Conservation (phyloP, 2,797 vertebrate genomes). For the Notamacropus eugenii region DNA sequence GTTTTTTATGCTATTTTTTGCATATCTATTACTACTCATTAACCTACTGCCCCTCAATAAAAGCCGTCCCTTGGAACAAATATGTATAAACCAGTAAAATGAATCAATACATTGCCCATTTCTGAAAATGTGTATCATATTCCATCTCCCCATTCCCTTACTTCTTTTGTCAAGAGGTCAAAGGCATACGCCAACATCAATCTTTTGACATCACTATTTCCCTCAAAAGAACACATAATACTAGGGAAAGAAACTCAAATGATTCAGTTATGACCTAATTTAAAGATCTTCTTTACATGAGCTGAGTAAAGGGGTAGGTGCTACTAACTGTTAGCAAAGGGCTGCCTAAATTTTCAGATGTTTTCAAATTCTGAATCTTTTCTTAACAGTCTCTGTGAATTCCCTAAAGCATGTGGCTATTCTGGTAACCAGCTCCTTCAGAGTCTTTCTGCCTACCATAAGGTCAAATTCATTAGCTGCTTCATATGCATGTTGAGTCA, state of each 20-base stretch:
- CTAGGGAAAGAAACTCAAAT: slow-evolving; percentile 8
- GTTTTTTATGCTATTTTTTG: background rate
- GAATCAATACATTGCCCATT: background rate
- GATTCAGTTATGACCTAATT: background rate
- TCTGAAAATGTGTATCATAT: background rate
- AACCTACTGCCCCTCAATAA: background rate
- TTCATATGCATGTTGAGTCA: background rate
- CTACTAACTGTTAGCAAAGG: background rate
- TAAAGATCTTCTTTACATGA: background rate
- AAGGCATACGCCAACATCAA: background rate
- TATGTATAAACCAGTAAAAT: background rate
- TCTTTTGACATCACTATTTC: background rate
- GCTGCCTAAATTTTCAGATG: background rate
- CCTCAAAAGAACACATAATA: slow-evolving; percentile 48
- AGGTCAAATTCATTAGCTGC: slow-evolving; percentile 16
- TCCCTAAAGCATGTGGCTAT: background rate
- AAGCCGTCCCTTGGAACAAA: background rate
- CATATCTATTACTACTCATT: background rate
- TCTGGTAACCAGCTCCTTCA: background rate
- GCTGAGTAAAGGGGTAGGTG: background rate
- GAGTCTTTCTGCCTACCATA: background rate
- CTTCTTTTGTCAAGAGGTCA: background rate
- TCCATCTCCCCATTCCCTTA: background rate
- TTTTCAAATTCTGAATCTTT: background rate
- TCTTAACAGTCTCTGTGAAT: background rate